Evolutionary conservation across 2,888 invertebrate genomes (phyloP), one percentile per base, ranked within the genome.

Genomic region (Pegoplata infirma): DNA sequence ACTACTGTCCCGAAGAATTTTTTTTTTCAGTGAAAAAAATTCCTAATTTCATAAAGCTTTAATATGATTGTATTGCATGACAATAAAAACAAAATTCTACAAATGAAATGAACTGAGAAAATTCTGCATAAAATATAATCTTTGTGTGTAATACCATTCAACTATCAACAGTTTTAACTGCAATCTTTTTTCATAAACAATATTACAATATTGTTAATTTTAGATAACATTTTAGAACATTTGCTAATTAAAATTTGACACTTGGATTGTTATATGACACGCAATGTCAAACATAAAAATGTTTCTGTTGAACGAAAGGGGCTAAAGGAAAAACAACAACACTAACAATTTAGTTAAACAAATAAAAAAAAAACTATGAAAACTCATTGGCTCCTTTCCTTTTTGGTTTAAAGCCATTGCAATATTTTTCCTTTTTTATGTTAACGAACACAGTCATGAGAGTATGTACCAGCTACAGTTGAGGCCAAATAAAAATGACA

Each of bases 161-260:
- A n/a, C n/a, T n/a, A n/a, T n/a, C n/a, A n/a, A n/a, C n/a, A n/a
- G n/a, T n/a, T n/a, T n/a, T n/a, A n/a, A n/a, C n/a, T n/a, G n/a
- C n/a, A n/a, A n/a, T n/a, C 49, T 58, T 32, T 51, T 14, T 23
- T 53, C 71, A 66, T 66, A 71, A 71, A 59, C 69, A 58, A 58
- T 69, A 76, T 76, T 69, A 58, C 69, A 76, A 76, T 76, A 71
- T 71, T 76, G 66, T 66, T 71, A 76, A 76, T 76, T 76, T 76
- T 19, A 71, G 71, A 71, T 76, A 76, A 64, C 71, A 55, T 78
- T 76, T 44, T 49, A 74, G 69, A 76, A 64, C 76, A 76, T 76
- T 79, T 80, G 77, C 81, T 74, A 81, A 81, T 81, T 82, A 80
- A 81, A 82, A 82, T 82, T 81, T 82, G 80, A 81, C 82, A 81